phyloP scores from a whole-genome alignment of 2,888 invertebrate genomes.

The Eurytoma californica region DNA sequence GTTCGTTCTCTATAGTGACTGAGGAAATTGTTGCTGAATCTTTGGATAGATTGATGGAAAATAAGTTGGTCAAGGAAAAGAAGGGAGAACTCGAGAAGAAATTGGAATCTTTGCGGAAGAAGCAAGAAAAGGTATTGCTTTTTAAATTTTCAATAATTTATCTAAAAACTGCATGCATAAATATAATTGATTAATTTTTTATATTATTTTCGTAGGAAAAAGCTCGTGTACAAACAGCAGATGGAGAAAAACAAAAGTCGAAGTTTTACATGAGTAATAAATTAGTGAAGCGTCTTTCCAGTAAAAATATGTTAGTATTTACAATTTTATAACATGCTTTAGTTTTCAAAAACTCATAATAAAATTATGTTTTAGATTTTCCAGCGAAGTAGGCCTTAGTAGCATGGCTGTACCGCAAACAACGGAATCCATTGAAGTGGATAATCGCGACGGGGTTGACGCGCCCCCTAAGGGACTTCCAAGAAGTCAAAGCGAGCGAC shows the following conservation, averaged over 20 bases:
- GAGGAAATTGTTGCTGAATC: slow-evolving; percentile 84
- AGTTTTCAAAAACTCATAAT: slow-evolving; percentile 5
- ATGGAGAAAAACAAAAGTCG: slow-evolving; percentile 80
- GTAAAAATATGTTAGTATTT: slow-evolving; percentile 85
- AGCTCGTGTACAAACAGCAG: slow-evolving; percentile 78
- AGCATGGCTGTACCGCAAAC: slow-evolving; percentile 70
- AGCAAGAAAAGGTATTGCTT: slow-evolving; percentile 82
- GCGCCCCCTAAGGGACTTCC: slow-evolving; percentile 76
- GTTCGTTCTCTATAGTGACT: slow-evolving; percentile 61
- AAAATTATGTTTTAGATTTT: slow-evolving; percentile 62
- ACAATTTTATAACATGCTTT: neutral
- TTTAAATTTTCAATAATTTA: slow-evolving; percentile 34
- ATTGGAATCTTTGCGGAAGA: slow-evolving; percentile 87
- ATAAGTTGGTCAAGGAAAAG: slow-evolving; percentile 90
- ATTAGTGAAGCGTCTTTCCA: slow-evolving; percentile 85
- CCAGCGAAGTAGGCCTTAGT: slow-evolving; percentile 68
- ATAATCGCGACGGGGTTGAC: slow-evolving; percentile 74
- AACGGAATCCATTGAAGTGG: slow-evolving; percentile 75
- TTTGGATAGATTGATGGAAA: slow-evolving; percentile 86
- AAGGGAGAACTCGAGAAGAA: slow-evolving; percentile 91
- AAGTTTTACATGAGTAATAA: slow-evolving; percentile 86
- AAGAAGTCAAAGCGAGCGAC: slow-evolving; percentile 81
- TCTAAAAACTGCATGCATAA: neutral
- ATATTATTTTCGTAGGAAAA: slow-evolving; percentile 76
- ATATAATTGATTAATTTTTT: neutral